Conservation (phyloP, 1,140 invertebrate genomes). For the Drosophila rufa region DNA sequence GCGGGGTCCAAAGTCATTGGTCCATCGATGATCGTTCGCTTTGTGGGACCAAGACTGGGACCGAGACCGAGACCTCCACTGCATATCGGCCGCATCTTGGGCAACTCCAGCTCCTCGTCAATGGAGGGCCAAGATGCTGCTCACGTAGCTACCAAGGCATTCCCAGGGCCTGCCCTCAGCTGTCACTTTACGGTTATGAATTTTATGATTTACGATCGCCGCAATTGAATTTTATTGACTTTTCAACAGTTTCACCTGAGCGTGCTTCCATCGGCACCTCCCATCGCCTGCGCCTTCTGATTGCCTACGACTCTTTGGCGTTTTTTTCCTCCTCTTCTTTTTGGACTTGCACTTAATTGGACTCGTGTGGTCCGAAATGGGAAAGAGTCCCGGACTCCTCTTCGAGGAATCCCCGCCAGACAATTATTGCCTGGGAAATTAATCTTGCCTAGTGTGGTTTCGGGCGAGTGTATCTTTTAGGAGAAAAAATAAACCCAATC, state of each 20-base stretch:
- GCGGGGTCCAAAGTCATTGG: constrained; percentile 43
- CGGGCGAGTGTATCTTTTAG: background rate
- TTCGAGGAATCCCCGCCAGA: constrained; percentile 25
- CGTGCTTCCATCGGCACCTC: constrained; percentile 56
- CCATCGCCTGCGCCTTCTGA: constrained; percentile 42
- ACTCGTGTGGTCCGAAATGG: constrained; percentile 58
- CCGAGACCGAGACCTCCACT: constrained; percentile 10
- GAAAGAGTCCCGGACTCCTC: constrained; percentile 12
- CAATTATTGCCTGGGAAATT: constrained; percentile 36
- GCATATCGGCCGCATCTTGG: constrained; percentile 12
- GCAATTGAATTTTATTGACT: constrained; percentile 83
- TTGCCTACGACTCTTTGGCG: constrained; percentile 20
- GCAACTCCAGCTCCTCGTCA: constrained; percentile 11
- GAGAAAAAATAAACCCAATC: constrained; percentile 3
- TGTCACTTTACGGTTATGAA: constrained; percentile 84
- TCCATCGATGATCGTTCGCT: constrained; percentile 32
- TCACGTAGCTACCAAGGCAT: constrained; percentile 61
- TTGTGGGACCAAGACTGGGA: constrained; percentile 16
- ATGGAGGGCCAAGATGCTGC: constrained; percentile 41
- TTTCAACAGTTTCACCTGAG: constrained; percentile 77
- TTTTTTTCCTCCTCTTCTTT: constrained; percentile 8
- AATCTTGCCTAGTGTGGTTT: constrained; percentile 4
- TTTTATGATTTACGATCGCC: constrained; percentile 82
- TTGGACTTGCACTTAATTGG: constrained; percentile 42
- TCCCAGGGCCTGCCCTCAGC: constrained; percentile 79